Percentiles rank a stretch among this genome's conserved stretches.
Evolutionary conservation across 1,140 invertebrate species (phyloP).

Genomic region (Drosophila fuyamai): DNA sequence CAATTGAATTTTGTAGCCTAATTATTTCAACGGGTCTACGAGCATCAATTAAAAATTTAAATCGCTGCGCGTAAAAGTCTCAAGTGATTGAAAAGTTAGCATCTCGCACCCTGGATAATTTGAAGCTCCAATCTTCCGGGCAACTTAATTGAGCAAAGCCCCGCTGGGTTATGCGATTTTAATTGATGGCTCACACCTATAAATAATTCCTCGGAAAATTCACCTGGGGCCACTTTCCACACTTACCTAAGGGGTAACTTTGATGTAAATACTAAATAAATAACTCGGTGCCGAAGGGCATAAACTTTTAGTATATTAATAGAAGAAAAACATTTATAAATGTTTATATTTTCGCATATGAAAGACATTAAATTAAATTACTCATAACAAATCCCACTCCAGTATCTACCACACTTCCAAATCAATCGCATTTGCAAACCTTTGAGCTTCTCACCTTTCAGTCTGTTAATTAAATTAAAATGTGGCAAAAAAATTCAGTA

Average conservation of each 20-base stretch:
- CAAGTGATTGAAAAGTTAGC: slow-evolving; percentile 71
- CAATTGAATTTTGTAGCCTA: slow-evolving; percentile 72
- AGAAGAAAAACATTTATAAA: neutral
- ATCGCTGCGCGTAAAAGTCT: slow-evolving; percentile 57
- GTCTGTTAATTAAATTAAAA: neutral
- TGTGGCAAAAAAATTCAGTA: neutral
- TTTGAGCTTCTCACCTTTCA: neutral
- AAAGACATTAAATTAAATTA: no score
- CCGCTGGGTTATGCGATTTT: slow-evolving; percentile 47
- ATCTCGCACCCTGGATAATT: slow-evolving; percentile 27
- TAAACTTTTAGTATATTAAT: neutral
- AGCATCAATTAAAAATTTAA: slow-evolving; percentile 78
- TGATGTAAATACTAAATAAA: slow-evolving; percentile 1
- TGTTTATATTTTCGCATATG: neutral
- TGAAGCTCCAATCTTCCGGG: slow-evolving; percentile 19
- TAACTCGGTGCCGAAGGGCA: neutral
- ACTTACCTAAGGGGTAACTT: slow-evolving; percentile 1
- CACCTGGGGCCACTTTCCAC: neutral
- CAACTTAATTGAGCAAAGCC: slow-evolving; percentile 19
- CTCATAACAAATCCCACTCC: no score
- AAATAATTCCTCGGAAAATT: slow-evolving; percentile 17
- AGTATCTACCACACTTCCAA: neutral
- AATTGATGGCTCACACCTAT: slow-evolving; percentile 39
- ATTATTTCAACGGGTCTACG: slow-evolving; percentile 59
- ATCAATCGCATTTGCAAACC: neutral